These are phyloP conservation scores for Agrochola macilenta DNA, from an alignment of 2,888 invertebrate species.

Conservation along the genomic window DNA sequence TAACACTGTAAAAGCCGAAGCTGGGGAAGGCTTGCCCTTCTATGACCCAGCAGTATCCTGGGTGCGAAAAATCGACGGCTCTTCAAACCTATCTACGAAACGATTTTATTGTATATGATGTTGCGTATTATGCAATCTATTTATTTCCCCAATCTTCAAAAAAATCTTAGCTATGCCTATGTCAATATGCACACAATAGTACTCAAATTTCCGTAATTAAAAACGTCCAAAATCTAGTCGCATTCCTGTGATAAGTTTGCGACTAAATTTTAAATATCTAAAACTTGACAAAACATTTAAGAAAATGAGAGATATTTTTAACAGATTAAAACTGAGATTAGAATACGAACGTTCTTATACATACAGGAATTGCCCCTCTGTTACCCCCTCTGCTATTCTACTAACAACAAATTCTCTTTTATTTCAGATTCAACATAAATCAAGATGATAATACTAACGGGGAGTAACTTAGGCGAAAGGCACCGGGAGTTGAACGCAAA, in stretches of 20 bases:
- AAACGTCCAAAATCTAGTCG: background rate
- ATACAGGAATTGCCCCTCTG: background rate
- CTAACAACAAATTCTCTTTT: background rate
- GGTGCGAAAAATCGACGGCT: background rate
- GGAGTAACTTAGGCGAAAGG: constrained; percentile 71
- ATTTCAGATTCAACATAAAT: constrained; percentile 52
- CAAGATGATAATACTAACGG: constrained; percentile 72
- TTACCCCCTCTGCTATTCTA: background rate
- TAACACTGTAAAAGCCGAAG: no score
- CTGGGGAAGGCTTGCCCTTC: background rate
- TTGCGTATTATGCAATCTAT: background rate
- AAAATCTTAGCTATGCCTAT: background rate
- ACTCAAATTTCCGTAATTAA: no score
- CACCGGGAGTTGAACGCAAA: constrained; percentile 74
- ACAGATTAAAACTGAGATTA: background rate
- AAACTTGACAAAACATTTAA: background rate
- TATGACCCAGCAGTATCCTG: background rate
- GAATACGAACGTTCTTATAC: background rate
- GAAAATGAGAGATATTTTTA: background rate
- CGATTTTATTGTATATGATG: background rate
- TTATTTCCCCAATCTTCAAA: background rate
- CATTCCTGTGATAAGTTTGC: background rate
- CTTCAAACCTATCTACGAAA: background rate
- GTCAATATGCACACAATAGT: background rate
- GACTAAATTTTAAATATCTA: no score